phyloP scores from a whole-genome alignment of 1,140 invertebrate species.

The Drosophila arawakana region DNA sequence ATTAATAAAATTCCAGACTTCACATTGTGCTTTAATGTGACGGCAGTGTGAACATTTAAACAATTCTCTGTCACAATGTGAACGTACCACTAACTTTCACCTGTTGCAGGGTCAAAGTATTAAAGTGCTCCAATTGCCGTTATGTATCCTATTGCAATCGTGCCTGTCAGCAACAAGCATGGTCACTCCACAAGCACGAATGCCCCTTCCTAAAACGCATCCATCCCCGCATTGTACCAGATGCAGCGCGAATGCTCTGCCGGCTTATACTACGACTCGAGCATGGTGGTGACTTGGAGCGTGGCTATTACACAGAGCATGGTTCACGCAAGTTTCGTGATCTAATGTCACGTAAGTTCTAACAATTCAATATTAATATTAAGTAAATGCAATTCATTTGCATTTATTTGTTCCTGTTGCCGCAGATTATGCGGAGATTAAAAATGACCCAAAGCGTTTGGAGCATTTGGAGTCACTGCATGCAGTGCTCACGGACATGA shows the following conservation, averaged over 20 bases:
- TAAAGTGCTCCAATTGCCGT: constrained; percentile 92
- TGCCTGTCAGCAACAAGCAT: constrained; percentile 90
- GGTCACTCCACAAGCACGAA: constrained; percentile 91
- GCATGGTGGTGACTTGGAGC: constrained; percentile 88
- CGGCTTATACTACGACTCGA: constrained; percentile 89
- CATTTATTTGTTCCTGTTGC: neutral
- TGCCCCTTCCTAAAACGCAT: constrained; percentile 89
- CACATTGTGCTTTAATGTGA: too few species aligned
- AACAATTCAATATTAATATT: too few species aligned
- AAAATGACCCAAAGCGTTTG: constrained; percentile 89
- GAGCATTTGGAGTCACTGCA: constrained; percentile 90
- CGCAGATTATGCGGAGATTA: constrained; percentile 91
- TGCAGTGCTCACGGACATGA: constrained; percentile 88
- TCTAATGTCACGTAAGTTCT: constrained; percentile 92
- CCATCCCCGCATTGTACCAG: constrained; percentile 88
- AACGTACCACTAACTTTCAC: neutral
- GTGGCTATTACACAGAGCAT: constrained; percentile 88
- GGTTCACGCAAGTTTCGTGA: constrained; percentile 91
- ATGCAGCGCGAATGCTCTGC: constrained; percentile 90
- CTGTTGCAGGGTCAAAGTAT: constrained; percentile 87
- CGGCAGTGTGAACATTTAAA: too few species aligned
- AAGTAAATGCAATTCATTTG: neutral
- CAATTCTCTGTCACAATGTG: too few species aligned
- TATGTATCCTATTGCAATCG: constrained; percentile 92
- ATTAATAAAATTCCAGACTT: too few species aligned